phyloP scores from a whole-genome alignment of 2,888 invertebrate species.

The Spicauda simplicius region DNA sequence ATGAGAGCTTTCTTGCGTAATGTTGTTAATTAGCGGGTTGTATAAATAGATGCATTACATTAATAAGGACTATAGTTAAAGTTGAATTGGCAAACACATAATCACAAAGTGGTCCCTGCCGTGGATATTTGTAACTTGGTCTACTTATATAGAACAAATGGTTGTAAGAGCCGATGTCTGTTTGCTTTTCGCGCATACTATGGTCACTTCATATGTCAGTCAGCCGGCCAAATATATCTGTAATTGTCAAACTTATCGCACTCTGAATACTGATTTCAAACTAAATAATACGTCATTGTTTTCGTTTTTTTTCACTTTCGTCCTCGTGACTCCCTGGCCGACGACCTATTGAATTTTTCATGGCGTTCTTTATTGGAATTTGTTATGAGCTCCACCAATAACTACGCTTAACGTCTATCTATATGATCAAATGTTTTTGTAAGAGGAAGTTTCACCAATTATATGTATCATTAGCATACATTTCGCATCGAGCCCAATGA shows the following conservation, averaged over 20 bases:
- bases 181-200: too few relatives aligned
- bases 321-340: conserved; percentile 54
- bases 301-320: conserved; percentile 76
- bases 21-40: conserved; percentile 57
- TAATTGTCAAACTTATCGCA: conserved; percentile 70
- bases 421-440: conserved; percentile 64
- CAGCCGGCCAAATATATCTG: conserved; percentile 79
- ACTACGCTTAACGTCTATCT: conserved; percentile 62
- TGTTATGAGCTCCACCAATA: conserved; percentile 64
- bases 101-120: too few relatives aligned
- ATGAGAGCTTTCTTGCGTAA: conserved; percentile 61
- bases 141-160: too few relatives aligned
- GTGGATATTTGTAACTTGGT: too few relatives aligned
- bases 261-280: conserved; percentile 73
- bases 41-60: conserved; percentile 51
- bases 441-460: conserved; percentile 76
- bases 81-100: too few relatives aligned
- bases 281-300: conserved; percentile 72
- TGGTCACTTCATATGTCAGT: too few relatives aligned
- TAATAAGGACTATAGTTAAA: too few relatives aligned
- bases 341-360: conserved; percentile 80
- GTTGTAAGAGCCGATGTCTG: too few relatives aligned
- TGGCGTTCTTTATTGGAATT: conserved; percentile 68
- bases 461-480: conserved; percentile 75
- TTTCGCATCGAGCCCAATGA: conserved; percentile 69